A percentile compares a stretch with the other conserved stretches of the same genome.
Evolutionary conservation across 2,797 vertebrate genomes (phyloP).

Genomic region (Eulemur coronatus): DNA sequence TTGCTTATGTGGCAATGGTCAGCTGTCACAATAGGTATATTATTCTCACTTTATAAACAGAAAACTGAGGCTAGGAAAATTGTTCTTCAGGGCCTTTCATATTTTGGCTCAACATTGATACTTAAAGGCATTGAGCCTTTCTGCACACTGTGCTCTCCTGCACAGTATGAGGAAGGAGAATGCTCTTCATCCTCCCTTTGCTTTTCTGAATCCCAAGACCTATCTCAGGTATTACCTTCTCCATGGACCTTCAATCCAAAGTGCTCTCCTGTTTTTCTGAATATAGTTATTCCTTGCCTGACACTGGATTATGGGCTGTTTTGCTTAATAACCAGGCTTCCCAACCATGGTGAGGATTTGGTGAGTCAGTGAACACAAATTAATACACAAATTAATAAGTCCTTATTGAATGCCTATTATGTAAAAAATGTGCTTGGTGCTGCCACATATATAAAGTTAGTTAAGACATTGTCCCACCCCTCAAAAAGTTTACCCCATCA

Average conservation of each 20-base stretch:
- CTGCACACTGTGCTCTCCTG: no score
- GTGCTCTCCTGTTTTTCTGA: background rate
- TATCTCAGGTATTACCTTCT: background rate
- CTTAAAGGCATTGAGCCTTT: background rate
- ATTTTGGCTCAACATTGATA: background rate
- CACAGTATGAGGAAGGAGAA: accelerated
- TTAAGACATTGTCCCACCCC: background rate
- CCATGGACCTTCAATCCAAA: background rate
- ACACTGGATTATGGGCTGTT: background rate
- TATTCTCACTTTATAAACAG: background rate
- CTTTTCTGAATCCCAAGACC: background rate
- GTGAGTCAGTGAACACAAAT: background rate
- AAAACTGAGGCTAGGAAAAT: background rate
- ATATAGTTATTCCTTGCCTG: background rate
- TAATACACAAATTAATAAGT: background rate
- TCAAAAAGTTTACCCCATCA: background rate
- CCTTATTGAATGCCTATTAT: background rate
- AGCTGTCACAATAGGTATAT: background rate
- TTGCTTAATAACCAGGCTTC: background rate
- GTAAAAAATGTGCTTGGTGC: background rate
- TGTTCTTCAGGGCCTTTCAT: background rate
- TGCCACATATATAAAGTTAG: background rate
- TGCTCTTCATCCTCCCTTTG: background rate
- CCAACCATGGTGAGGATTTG: background rate
- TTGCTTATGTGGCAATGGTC: background rate